Conservation (phyloP, 2,797 vertebrate genomes). For the Thalassophryne amazonica region DNA sequence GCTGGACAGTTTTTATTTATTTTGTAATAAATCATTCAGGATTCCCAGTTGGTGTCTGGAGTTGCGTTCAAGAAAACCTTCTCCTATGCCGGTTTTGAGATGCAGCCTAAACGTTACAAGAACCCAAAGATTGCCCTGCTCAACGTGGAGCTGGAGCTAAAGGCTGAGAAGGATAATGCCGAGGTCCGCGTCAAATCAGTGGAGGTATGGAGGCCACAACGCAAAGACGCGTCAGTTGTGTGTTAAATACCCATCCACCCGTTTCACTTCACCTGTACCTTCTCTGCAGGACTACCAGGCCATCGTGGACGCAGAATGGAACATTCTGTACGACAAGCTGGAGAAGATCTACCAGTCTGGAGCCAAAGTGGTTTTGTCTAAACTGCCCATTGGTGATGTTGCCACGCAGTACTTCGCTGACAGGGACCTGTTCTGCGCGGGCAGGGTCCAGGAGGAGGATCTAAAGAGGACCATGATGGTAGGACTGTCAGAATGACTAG, state of each 20-base stretch:
- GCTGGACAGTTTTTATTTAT: not conserved
- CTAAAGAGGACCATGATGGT: conserved; percentile 99
- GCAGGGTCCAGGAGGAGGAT: conserved; percentile 94
- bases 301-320: conserved; percentile 97
- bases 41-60: conserved; percentile 90
- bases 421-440: conserved; percentile 96
- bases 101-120: conserved; percentile 95
- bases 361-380: conserved; percentile 92
- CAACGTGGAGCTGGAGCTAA: conserved; percentile 95
- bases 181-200: conserved; percentile 91
- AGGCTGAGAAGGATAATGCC: conserved; percentile 96
- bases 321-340: conserved; percentile 95
- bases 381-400: conserved; percentile 94
- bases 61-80: conserved; percentile 99
- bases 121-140: conserved; percentile 89
- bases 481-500: conserved; percentile 9
- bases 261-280: too few species aligned
- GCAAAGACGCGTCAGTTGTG: too few species aligned
- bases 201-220: conserved; percentile 71
- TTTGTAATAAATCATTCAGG: conserved; percentile 80
- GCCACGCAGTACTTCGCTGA: conserved; percentile 97
- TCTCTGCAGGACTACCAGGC: conserved; percentile 91
- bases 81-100: conserved; percentile 97
- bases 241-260: too few species aligned
- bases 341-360: conserved; percentile 92